These are phyloP conservation scores for Apis laboriosa DNA, from an alignment of 1,140 invertebrate genomes.

Conservation along the genomic window DNA sequence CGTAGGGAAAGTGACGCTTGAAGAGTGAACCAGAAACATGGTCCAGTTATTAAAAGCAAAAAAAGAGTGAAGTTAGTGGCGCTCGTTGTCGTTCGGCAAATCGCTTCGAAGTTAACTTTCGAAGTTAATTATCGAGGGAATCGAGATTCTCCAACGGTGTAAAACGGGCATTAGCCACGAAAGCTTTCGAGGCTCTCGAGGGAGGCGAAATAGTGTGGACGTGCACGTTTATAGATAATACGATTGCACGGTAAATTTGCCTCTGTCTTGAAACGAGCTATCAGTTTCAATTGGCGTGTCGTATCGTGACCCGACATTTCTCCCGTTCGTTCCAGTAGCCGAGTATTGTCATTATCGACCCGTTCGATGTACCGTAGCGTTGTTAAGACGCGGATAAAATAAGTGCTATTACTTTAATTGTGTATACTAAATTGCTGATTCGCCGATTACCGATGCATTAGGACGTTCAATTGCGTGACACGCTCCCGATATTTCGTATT, in stretches of 20 bases:
- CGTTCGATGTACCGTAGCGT: slow-evolving; percentile 6
- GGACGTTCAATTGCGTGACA: background rate
- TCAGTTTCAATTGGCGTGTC: slow-evolving; percentile 35
- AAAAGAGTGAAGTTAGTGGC: background rate
- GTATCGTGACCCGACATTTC: slow-evolving; percentile 15
- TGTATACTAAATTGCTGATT: background rate
- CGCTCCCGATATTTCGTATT: background rate
- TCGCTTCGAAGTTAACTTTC: slow-evolving; percentile 9
- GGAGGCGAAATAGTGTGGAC: background rate
- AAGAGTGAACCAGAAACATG: background rate
- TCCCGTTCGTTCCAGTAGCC: slow-evolving; percentile 27
- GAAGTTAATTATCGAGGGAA: background rate
- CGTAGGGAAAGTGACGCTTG: background rate
- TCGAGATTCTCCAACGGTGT: background rate
- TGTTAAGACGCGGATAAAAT: background rate
- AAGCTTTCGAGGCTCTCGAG: background rate
- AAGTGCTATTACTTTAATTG: slow-evolving; percentile 30
- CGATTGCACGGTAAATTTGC: slow-evolving; percentile 34
- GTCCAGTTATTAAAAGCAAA: background rate
- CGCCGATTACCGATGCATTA: background rate
- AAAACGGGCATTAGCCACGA: slow-evolving; percentile 1
- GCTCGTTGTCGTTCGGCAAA: background rate
- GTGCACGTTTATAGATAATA: slow-evolving; percentile 21
- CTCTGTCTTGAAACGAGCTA: slow-evolving; percentile 9
- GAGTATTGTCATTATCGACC: slow-evolving; percentile 18